These are phyloP conservation scores for Mythimna pallens DNA, from an alignment of 2,888 invertebrate species.

Conservation along the genomic window DNA sequence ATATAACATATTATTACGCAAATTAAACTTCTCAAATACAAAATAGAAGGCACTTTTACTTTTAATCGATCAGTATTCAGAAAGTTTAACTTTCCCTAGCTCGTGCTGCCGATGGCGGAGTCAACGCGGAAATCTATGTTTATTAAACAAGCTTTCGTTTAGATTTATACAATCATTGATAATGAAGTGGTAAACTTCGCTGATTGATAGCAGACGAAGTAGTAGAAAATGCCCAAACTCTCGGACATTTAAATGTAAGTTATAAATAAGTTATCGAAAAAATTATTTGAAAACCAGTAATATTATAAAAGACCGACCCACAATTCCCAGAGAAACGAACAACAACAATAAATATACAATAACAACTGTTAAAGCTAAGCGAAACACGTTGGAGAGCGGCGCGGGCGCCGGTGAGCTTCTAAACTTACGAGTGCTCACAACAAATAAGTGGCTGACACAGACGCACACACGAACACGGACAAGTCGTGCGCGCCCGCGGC, in stretches of 20 bases:
- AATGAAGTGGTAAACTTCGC: slow-evolving; percentile 49
- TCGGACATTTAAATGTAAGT: slow-evolving; percentile 9
- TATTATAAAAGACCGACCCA: slow-evolving; percentile 54
- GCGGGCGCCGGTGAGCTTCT: slow-evolving; percentile 76
- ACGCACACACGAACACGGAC: slow-evolving; percentile 64
- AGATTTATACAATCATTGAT: slow-evolving; percentile 56
- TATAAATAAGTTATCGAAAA: slow-evolving; percentile 56
- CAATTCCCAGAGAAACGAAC: slow-evolving; percentile 67
- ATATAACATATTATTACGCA: slow-evolving; percentile 75
- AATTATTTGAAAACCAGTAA: slow-evolving; percentile 49
- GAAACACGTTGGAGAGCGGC: slow-evolving; percentile 78
- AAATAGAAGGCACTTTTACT: slow-evolving; percentile 80
- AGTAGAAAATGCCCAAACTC: slow-evolving; percentile 9
- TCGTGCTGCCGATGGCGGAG: slow-evolving; percentile 60
- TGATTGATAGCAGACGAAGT: slow-evolving; percentile 31
- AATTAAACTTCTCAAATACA: slow-evolving; percentile 72
- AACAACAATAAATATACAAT: slow-evolving; percentile 77
- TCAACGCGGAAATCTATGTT: slow-evolving; percentile 68
- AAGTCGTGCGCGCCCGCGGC: slow-evolving; percentile 75
- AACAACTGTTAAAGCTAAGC: slow-evolving; percentile 81
- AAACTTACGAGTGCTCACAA: slow-evolving; percentile 77
- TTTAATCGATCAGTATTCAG: slow-evolving; percentile 86
- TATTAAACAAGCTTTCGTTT: slow-evolving; percentile 67
- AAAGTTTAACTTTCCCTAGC: slow-evolving; percentile 82
- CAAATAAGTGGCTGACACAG: slow-evolving; percentile 72